phyloP scores from a whole-genome alignment of 2,113 vertebrate species.

The Lagopus muta region DNA sequence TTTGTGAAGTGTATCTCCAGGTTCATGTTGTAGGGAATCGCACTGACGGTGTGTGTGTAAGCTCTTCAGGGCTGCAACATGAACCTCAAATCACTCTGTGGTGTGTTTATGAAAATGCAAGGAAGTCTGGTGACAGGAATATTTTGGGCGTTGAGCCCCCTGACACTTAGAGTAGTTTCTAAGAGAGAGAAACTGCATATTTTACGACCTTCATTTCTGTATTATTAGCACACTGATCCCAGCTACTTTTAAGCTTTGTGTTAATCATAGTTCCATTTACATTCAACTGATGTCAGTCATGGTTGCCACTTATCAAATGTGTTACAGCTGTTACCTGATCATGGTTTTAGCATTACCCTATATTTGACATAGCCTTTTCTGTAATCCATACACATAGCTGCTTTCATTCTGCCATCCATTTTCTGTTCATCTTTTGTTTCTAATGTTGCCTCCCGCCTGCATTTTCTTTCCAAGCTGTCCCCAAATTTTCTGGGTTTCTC shows the following conservation, averaged over 20 bases:
- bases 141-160: not conserved
- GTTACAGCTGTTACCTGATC: not conserved
- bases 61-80: not conserved
- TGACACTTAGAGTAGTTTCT: not conserved
- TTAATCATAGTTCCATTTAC: not conserved
- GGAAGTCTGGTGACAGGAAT: not conserved
- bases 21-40: not conserved
- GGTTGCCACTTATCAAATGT: not conserved
- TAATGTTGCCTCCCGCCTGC: not conserved
- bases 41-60: not conserved
- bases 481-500: not conserved
- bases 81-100: not conserved
- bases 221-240: not conserved
- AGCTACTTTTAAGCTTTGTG: not conserved
- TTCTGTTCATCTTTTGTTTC: not conserved
- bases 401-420: not conserved
- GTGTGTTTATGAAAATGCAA: not conserved
- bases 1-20: not conserved
- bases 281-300: not conserved
- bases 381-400: not conserved
- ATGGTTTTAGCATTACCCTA: slow-evolving; percentile 13
- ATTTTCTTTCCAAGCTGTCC: not conserved
- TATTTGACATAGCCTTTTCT: slow-evolving; percentile 13
- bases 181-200: not conserved
- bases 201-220: not conserved